Percentiles rank a stretch among this genome's conserved stretches.
Evolutionary conservation across 2,888 invertebrate genomes (phyloP).

Genomic region (Sminthurinus aureus): DNA sequence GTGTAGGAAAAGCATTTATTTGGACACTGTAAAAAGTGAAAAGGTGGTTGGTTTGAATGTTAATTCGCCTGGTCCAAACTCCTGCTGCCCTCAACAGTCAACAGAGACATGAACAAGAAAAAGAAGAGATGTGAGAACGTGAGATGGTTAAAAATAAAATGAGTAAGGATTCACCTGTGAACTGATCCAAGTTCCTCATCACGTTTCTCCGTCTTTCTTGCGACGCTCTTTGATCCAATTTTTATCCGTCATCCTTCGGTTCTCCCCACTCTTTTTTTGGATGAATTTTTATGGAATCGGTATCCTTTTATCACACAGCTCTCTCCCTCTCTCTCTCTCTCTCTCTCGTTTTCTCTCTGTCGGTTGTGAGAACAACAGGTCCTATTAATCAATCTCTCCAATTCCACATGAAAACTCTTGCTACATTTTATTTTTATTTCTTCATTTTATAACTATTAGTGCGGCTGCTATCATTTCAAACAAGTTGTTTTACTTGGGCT

Average conservation of each 20-base stretch:
- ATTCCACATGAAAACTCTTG: not conserved
- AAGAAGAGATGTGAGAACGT: conserved; percentile 19
- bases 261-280: not conserved
- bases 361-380: conserved; percentile 2
- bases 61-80: too few relatives aligned
- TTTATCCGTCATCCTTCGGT: conserved; percentile 20
- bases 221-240: conserved; percentile 18
- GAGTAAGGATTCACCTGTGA: conserved; percentile 35
- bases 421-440: not conserved
- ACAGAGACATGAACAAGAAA: too few relatives aligned
- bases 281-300: conserved; percentile 5
- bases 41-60: too few relatives aligned
- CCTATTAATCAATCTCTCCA: conserved; percentile 6
- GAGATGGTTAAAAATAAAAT: conserved; percentile 40
- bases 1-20: conserved; percentile 22
- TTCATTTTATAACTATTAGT: conserved; percentile 3
- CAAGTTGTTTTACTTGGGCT: too few relatives aligned
- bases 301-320: not conserved
- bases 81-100: too few relatives aligned
- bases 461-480: too few relatives aligned
- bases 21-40: not conserved
- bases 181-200: conserved; percentile 34
- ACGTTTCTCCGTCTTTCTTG: conserved; percentile 8
- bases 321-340: not conserved
- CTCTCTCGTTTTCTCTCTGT: not conserved